Evolutionary conservation across 2,888 invertebrate genomes (phyloP).

Genomic region (Sthenelais limicola): DNA sequence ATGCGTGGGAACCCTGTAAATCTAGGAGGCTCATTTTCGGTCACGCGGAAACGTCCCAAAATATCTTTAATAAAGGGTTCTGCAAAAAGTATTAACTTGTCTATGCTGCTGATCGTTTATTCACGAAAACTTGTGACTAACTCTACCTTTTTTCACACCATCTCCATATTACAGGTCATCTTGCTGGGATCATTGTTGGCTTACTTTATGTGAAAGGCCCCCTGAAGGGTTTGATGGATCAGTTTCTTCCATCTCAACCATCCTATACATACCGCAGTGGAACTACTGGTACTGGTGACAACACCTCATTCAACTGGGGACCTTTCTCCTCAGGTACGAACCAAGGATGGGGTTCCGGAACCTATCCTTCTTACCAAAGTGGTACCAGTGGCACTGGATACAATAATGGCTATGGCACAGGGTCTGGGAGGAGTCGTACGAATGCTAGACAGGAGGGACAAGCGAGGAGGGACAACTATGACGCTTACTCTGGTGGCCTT

Average conservation of each 20-base stretch:
- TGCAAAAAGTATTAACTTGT: no score
- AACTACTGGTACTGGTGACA: neutral
- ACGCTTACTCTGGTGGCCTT: conserved; percentile 65
- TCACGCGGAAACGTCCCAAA: no score
- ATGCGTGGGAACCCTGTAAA: no score
- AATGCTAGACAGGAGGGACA: neutral
- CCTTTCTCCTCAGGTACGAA: no score
- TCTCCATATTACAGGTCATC: conserved; percentile 74
- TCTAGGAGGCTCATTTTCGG: no score
- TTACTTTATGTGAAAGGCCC: conserved; percentile 76
- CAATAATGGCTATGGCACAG: neutral
- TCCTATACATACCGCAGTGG: conserved; percentile 4
- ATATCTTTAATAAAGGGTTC: no score
- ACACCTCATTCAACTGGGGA: no score
- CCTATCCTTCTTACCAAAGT: no score
- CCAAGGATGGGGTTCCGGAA: no score
- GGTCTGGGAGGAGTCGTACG: neutral
- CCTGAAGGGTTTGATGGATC: conserved; percentile 68
- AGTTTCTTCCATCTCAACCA: neutral
- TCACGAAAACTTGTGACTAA: no score
- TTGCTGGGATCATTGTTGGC: conserved; percentile 79
- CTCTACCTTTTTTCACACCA: no score
- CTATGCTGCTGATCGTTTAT: no score
- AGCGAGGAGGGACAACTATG: conserved; percentile 38
- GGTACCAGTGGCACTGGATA: neutral